A percentile compares a stretch with the other conserved stretches of the same genome.
Evolutionary conservation across 1,140 invertebrate species (phyloP).

Genomic region (Potamilus streckersoni): DNA sequence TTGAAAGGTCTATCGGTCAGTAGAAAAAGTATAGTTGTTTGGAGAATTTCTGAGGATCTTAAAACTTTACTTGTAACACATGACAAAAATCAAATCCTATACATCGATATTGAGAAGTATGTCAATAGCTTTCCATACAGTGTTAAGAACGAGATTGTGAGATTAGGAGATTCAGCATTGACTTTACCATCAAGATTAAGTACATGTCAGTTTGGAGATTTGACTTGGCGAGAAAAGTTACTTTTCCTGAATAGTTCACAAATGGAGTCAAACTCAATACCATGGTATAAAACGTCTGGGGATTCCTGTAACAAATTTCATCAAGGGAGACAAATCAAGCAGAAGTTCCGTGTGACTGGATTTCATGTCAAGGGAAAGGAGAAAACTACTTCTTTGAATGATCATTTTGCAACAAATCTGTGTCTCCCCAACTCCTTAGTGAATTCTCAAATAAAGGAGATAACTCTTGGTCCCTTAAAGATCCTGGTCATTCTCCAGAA

Average conservation of each 20-base stretch:
- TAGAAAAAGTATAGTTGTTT: no score
- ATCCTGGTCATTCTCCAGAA: conserved; percentile 4
- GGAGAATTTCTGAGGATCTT: no score
- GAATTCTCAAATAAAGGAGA: conserved; percentile 2
- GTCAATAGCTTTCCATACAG: no score
- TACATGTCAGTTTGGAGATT: conserved; percentile 42
- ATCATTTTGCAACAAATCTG: background rate
- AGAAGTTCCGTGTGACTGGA: background rate
- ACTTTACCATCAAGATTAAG: conserved; percentile 8
- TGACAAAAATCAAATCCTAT: no score
- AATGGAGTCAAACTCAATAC: conserved; percentile 7
- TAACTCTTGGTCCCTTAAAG: background rate
- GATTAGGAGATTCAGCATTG: no score
- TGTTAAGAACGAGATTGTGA: no score
- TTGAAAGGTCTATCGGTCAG: no score
- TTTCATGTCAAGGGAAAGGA: conserved; percentile 9
- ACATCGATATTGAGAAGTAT: no score
- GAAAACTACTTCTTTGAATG: background rate
- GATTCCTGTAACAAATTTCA: conserved; percentile 4
- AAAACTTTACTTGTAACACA: no score
- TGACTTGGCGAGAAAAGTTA: conserved; percentile 42
- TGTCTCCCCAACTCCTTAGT: background rate
- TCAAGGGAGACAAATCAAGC: conserved; percentile 10
- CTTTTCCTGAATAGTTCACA: conserved; percentile 22
- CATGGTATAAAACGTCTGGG: background rate